Conservation (phyloP, 1,140 invertebrate species). For the Capitella teleta region DNA sequence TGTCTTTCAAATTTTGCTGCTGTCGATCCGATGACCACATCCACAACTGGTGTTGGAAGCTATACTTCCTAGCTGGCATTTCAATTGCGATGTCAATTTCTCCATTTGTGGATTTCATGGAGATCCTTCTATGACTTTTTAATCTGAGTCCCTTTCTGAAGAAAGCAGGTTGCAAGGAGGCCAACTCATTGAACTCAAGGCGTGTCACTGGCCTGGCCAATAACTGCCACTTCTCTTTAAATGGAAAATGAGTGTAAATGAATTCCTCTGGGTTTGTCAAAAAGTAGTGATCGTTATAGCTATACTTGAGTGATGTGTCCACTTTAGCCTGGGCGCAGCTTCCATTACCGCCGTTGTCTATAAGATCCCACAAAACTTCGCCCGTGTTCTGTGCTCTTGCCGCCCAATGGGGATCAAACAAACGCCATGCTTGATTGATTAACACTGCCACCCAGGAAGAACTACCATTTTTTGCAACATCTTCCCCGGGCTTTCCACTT, state of each 20-base stretch:
- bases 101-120: neutral
- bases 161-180: neutral
- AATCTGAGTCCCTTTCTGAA: neutral
- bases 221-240: neutral
- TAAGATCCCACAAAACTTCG: neutral
- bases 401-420: neutral
- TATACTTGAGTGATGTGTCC: neutral
- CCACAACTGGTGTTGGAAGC: neutral
- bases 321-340: neutral
- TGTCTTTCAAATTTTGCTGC: neutral
- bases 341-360: neutral
- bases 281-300: conserved; percentile 2
- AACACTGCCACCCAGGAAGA: neutral
- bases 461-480: neutral
- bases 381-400: neutral
- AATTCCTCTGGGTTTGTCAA: conserved; percentile 4
- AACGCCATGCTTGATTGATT: neutral
- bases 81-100: neutral
- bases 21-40: no score
- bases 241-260: conserved; percentile 3
- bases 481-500: neutral
- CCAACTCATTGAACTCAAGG: neutral
- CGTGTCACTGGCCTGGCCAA: neutral
- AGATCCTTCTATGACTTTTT: neutral
- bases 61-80: no score